Evolutionary conservation across 1,140 invertebrate genomes (phyloP), one percentile per base, ranked within the genome.

Genomic region (Melitaea cinxia): DNA sequence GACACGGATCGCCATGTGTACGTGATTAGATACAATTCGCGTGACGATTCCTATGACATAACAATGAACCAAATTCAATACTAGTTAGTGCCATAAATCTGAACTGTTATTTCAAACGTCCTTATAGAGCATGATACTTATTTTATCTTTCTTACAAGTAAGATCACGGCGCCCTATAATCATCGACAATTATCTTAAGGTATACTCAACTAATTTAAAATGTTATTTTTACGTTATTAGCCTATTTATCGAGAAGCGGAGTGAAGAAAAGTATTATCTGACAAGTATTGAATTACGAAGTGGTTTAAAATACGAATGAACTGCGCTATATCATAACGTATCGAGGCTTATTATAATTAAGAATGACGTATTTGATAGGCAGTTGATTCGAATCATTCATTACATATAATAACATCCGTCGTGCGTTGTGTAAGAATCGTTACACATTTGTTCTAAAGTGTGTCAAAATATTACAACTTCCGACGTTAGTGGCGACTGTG

Each of bases 11-110:
- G 74, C 63, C 59, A 64, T 64, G 50, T 66, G 66, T 81, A 83
- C 82, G 82, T 83, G 79, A 73, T 73, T 75, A 68, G 75, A 70
- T 67, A 76, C 71, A 69, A 76, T 76, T 73, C 73, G 69, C 66
- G 47, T 66, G 42, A 58, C 57, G 71, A 39, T 17, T 23, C 35
- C 35, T 56, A 39, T 56, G 54, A 62, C 50, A 14, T 62, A 63
- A 52, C 14, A 5, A 5, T 39, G 37, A 39, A n/a, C 42, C 42
- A 47, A 47, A 21, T 47, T 19, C 5, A 12, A 4, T 47, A 15
- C n/a, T n/a, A n/a, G 30, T 33, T 33, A 33, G 3, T 3, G 26
- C 26, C 26, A 28, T n/a, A n/a, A n/a, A n/a, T n/a, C n/a, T n/a
- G n/a, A n/a, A n/a, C n/a, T n/a, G n/a, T n/a, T n/a, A n/a, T n/a